Evolutionary conservation across 2,888 invertebrate genomes (phyloP).

Genomic region (Neoaliturus tenellus): DNA sequence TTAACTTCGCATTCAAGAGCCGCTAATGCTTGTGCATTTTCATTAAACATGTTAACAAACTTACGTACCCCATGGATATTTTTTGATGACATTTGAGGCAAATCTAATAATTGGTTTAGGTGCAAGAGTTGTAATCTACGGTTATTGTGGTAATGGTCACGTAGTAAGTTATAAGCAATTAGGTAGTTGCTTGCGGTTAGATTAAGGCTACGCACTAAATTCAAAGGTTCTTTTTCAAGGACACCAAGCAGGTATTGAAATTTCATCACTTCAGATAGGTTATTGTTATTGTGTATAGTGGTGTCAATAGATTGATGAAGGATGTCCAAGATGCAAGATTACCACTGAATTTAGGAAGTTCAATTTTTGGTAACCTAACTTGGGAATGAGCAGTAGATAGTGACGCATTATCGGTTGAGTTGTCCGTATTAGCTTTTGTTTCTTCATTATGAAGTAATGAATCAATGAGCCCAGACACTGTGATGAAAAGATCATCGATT

Average conservation of each 20-base stretch:
- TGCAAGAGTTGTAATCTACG: background rate
- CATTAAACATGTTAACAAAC: background rate
- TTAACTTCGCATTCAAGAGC: background rate
- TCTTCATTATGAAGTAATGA: background rate
- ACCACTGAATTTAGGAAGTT: background rate
- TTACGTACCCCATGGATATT: background rate
- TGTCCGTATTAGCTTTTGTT: background rate
- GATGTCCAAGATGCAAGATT: background rate
- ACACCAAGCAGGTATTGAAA: background rate
- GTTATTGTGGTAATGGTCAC: slow-evolving; percentile 12
- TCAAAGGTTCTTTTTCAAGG: background rate
- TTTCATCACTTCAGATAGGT: background rate
- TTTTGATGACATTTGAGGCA: background rate
- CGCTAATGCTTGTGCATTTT: slow-evolving; percentile 25
- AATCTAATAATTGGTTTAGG: slow-evolving; percentile 12
- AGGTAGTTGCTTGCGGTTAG: slow-evolving; percentile 1
- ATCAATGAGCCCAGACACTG: background rate
- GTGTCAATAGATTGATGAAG: slow-evolving; percentile 3
- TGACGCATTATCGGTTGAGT: background rate
- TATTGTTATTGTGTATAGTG: background rate
- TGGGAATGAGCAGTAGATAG: background rate
- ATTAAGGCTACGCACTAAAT: background rate
- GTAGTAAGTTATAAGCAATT: slow-evolving; percentile 1
- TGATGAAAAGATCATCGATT: background rate
- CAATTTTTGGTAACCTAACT: background rate